phyloP scores from a whole-genome alignment of 2,888 invertebrate species.

The Molanna angustata region DNA sequence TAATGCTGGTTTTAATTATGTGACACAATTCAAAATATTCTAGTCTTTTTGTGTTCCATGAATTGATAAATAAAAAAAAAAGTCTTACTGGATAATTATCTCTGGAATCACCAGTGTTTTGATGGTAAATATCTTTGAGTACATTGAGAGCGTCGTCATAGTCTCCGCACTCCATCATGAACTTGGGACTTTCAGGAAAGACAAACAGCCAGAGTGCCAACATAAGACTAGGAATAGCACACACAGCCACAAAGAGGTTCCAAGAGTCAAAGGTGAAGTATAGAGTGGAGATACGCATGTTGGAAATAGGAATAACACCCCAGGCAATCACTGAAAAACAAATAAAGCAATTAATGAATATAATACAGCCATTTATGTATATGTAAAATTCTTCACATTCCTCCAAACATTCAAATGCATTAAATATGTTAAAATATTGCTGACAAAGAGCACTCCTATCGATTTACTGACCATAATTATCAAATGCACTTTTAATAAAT shows the following conservation, averaged over 20 bases:
- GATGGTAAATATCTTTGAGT: slow-evolving; percentile 65
- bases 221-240: slow-evolving; percentile 67
- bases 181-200: slow-evolving; percentile 82
- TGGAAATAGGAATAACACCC: slow-evolving; percentile 70
- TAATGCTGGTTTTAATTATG: neutral
- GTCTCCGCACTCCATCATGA: slow-evolving; percentile 76
- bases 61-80: neutral
- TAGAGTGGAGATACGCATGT: slow-evolving; percentile 57
- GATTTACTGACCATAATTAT: too few relatives aligned
- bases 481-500: too few relatives aligned
- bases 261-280: slow-evolving; percentile 71
- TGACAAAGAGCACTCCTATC: too few relatives aligned
- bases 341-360: too few relatives aligned
- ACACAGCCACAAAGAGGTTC: slow-evolving; percentile 77
- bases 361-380: too few relatives aligned
- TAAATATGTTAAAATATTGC: too few relatives aligned
- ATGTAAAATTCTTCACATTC: too few relatives aligned
- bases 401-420: too few relatives aligned
- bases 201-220: slow-evolving; percentile 68
- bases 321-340: slow-evolving; percentile 65
- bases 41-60: neutral
- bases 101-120: slow-evolving; percentile 68
- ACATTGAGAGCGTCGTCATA: slow-evolving; percentile 70
- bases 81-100: slow-evolving; percentile 67
- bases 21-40: neutral